Evolutionary conservation across 2,797 vertebrate species (phyloP).

Genomic region (Mormyrus proboscirostris): DNA sequence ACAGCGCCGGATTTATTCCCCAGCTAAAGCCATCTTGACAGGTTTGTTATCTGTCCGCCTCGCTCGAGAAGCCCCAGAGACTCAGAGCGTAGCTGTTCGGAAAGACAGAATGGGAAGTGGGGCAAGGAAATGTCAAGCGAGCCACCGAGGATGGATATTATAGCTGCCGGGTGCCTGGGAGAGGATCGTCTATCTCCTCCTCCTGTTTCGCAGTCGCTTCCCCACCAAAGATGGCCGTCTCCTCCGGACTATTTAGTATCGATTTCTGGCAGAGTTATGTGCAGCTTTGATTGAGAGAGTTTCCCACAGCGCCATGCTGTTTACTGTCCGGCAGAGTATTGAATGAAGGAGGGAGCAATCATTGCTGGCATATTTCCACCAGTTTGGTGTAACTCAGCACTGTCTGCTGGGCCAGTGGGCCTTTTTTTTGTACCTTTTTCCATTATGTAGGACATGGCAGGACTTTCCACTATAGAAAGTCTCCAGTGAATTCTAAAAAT

Average conservation of each 20-base stretch:
- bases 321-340: conserved; percentile 30
- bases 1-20: conserved; percentile 71
- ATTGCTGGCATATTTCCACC: conserved; percentile 17
- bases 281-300: conserved; percentile 38
- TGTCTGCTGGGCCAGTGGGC: conserved; percentile 27
- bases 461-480: neutral
- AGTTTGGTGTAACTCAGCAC: conserved; percentile 25
- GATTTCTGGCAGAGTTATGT: conserved; percentile 57
- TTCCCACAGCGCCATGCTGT: conserved; percentile 33
- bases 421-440: neutral
- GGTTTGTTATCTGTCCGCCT: conserved; percentile 85
- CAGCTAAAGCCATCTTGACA: conserved; percentile 74
- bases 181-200: conserved; percentile 69
- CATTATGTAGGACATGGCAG: conserved; percentile 1
- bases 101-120: conserved; percentile 65
- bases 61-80: conserved; percentile 71
- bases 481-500: neutral
- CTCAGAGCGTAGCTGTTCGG: conserved; percentile 66
- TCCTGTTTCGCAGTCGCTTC: conserved; percentile 70
- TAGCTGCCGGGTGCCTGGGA: conserved; percentile 75
- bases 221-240: conserved; percentile 67
- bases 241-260: conserved; percentile 57
- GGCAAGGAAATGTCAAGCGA: conserved; percentile 87
- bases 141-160: conserved; percentile 81
- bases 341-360: conserved; percentile 36